phyloP scores from a whole-genome alignment of 1,140 invertebrate species.

The Musca vetustissima region DNA sequence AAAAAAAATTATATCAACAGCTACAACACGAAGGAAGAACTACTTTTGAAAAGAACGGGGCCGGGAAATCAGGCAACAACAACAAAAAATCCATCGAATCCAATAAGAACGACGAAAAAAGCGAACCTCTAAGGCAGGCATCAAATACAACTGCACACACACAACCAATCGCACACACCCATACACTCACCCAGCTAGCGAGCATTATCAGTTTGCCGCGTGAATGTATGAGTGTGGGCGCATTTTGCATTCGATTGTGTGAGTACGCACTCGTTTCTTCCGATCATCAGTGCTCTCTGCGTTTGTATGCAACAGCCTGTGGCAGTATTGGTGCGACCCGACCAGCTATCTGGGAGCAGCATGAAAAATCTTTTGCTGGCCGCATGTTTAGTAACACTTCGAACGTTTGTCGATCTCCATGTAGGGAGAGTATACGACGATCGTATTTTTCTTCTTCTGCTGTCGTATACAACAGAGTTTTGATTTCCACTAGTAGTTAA shows the following conservation, averaged over 20 bases:
- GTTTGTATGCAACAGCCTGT: background rate
- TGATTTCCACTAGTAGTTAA: no score
- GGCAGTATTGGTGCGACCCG: background rate
- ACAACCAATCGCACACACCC: no score
- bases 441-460: constrained; percentile 27
- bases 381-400: constrained; percentile 54
- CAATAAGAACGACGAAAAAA: no score
- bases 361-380: constrained; percentile 41
- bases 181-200: background rate
- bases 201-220: constrained; percentile 6
- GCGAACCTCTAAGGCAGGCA: no score
- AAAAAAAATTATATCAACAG: no score
- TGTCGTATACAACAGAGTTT: no score
- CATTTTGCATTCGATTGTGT: background rate
- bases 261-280: constrained; percentile 7
- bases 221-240: background rate
- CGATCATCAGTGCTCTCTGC: background rate
- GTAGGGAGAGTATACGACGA: constrained; percentile 54
- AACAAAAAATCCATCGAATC: no score
- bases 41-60: no score
- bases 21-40: no score
- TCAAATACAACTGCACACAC: background rate
- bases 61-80: no score
- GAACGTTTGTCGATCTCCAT: constrained; percentile 57
- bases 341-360: constrained; percentile 22